Base-by-base conservation (phyloP, 2,113 vertebrate species). In the Piprites chloris region DNA sequence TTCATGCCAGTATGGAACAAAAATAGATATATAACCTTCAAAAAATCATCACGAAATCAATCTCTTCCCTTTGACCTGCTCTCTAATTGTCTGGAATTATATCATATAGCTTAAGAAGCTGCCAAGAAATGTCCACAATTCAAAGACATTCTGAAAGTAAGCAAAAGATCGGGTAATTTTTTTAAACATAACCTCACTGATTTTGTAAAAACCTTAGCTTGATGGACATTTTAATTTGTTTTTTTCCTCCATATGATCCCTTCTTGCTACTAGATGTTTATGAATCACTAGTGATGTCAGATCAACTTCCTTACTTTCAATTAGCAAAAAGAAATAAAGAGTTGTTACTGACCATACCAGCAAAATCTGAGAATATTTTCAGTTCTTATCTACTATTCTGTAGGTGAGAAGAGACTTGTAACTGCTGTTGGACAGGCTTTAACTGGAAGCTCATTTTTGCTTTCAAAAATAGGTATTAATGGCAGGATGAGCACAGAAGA, bases 21-120 rank as follows among this genome's bases (percentile, higher is more conserved):
- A 95, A 96, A 74, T 14, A 86, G 59, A 80, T 56, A 9, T 44
- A 55, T 62, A 95, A 93, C 67, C 59, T 88, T 93, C 76, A 88
- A 92, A 87, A 93, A 46, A 41, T 37, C 28, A 80, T 44, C 47
- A 75, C 41, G 84, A 95, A 87, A 93, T 84, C 73, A 65, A 72
- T 81, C 32, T 65, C 33, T 69, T 77, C 77, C 85, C 32, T 96
- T 62, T 87, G 83, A 78, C 35, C 69, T 81, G 14, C 37, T 89
- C 44, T 74, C 55, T 78, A 61, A 92, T 83, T 95, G 19, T 37
- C 47, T 76, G 59, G 68, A 61, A 74, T 90, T 37, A 41, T n/a
- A 92, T 20, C 35, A 18, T 18, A 39, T 10, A 87, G 41, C 41
- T 73, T 79, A 93, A 92, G 58, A 66, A 88, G 22, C 14, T 75